Evolutionary conservation across 2,797 vertebrate species (phyloP), one percentile per base, ranked within the genome.

Genomic region (Notoglanidium macrostoma): DNA sequence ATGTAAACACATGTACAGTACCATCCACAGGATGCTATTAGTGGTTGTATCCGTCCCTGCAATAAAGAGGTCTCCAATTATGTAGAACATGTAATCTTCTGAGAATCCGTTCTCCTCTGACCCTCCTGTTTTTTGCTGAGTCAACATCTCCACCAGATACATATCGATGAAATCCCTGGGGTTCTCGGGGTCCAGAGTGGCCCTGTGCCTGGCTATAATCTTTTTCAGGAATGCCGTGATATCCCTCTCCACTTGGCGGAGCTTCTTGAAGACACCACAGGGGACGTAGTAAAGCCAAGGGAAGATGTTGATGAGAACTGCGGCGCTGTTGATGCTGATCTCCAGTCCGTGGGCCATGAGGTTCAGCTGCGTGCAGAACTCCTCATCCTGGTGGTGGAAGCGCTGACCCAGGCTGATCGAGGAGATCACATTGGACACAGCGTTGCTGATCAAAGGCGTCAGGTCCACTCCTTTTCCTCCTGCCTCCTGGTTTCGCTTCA

Each of bases 31-130:
- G 44, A 99, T 40, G 0, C 98, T 97, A 89, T 99, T 99, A 19
- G 97, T 96, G 15, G 98, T 99, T 0, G 98, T 99, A 90, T 99
- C 98, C 0, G 98, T 99, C 83, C 98, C 98, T 4, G 98, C 98
- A 0, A 99, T 95, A 91, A 99, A 99, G 61, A 99, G 97, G 91
- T 99, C 98, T 14, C 96, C 96, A 15, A 99, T 97, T 88, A 98
- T 97, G 88, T 97, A 98, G 91, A 99, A 97, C 8, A 99, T 94
- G 87, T 99, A 98, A 23, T 99, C 98, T 3, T 98, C 97, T 4
- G 95, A 94, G 90, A 99, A 99, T 91, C 96, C 97, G 87, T 93
- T 96, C 77, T 95, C 93, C 90, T 92, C 76, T 90, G 96, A 85
- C 92, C 95, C 88, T 89, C 94, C 92, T 9, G 87, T 84, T 79